Percentiles rank a stretch among this genome's conserved stretches.
phyloP scores from a whole-genome alignment of 2,888 invertebrate species.

The Drosophila meridiana region DNA sequence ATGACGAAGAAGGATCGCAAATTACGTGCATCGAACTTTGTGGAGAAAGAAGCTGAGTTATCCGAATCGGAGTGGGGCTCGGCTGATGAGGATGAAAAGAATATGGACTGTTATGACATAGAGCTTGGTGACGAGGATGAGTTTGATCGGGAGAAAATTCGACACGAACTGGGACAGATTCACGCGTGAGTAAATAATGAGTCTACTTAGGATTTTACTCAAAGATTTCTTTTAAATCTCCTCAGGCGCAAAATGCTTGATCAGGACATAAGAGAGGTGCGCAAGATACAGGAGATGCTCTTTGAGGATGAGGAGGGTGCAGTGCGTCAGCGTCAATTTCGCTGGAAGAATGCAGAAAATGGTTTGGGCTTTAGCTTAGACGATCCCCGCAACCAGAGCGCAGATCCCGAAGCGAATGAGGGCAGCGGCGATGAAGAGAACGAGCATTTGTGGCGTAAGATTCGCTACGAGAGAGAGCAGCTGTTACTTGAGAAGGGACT shows the following conservation, averaged over 20 bases:
- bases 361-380: constrained; percentile 77
- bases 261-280: constrained; percentile 94
- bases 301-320: constrained; percentile 94
- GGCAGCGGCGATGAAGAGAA: constrained; percentile 88
- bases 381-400: constrained; percentile 72
- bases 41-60: constrained; percentile 96
- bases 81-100: constrained; percentile 94
- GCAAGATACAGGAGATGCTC: constrained; percentile 93
- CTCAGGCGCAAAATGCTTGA: constrained; percentile 92
- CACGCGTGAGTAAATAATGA: constrained; percentile 89
- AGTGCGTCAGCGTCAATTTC: constrained; percentile 92
- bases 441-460: constrained; percentile 92
- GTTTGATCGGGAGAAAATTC: constrained; percentile 91
- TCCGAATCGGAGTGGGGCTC: constrained; percentile 96
- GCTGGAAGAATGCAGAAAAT: constrained; percentile 92
- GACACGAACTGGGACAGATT: constrained; percentile 92
- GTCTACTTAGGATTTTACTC: not conserved
- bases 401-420: constrained; percentile 85
- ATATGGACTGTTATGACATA: constrained; percentile 91
- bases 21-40: constrained; percentile 88
- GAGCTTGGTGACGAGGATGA: constrained; percentile 94
- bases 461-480: constrained; percentile 92
- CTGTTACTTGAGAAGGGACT: constrained; percentile 87
- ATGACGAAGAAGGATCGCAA: constrained; percentile 82
- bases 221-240: not conserved